A percentile compares a stretch with the other conserved stretches of the same genome.
These are phyloP conservation scores for Mimachlamys varia DNA, from an alignment of 2,888 invertebrate genomes.

Conservation along the genomic window DNA sequence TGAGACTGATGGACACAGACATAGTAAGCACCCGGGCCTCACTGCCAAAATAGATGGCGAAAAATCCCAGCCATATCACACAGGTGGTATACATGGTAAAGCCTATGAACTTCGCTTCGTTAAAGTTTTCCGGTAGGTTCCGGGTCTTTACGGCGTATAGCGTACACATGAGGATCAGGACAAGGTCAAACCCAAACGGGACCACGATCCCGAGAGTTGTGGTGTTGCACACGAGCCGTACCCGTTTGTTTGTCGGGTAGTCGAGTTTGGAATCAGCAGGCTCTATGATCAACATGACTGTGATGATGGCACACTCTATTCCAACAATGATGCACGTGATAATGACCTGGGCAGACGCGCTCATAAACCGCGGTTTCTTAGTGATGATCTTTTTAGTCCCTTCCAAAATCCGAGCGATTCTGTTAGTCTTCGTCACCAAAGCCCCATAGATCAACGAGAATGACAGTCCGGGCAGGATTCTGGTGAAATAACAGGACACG, in stretches of 20 bases:
- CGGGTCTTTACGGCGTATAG: slow-evolving; percentile 91
- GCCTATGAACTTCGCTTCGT: slow-evolving; percentile 89
- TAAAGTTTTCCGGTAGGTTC: slow-evolving; percentile 99
- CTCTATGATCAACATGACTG: slow-evolving; percentile 85
- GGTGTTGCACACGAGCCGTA: slow-evolving; percentile 87
- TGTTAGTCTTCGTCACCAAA: slow-evolving; percentile 97
- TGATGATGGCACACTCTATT: slow-evolving; percentile 91
- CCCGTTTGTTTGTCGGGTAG: slow-evolving; percentile 81
- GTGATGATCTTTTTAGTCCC: slow-evolving; percentile 97
- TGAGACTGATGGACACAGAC: slow-evolving; percentile 89
- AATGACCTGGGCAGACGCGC: slow-evolving; percentile 83
- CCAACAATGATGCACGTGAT: slow-evolving; percentile 93
- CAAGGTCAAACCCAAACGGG: slow-evolving; percentile 90
- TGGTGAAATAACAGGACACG: slow-evolving; percentile 93
- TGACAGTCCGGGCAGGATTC: slow-evolving; percentile 95
- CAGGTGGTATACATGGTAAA: slow-evolving; percentile 99
- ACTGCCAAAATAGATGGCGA: slow-evolving; percentile 97
- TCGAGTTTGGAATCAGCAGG: slow-evolving; percentile 84
- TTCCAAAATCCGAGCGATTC: slow-evolving; percentile 97
- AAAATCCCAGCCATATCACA: slow-evolving; percentile 98
- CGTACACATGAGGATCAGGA: slow-evolving; percentile 91
- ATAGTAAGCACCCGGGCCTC: slow-evolving; percentile 84
- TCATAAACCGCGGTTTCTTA: slow-evolving; percentile 94
- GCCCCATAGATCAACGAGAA: slow-evolving; percentile 99
- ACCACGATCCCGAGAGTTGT: slow-evolving; percentile 86